phyloP scores from a whole-genome alignment of 2,888 invertebrate species.

The Sinopyrophorus schimmeli region DNA sequence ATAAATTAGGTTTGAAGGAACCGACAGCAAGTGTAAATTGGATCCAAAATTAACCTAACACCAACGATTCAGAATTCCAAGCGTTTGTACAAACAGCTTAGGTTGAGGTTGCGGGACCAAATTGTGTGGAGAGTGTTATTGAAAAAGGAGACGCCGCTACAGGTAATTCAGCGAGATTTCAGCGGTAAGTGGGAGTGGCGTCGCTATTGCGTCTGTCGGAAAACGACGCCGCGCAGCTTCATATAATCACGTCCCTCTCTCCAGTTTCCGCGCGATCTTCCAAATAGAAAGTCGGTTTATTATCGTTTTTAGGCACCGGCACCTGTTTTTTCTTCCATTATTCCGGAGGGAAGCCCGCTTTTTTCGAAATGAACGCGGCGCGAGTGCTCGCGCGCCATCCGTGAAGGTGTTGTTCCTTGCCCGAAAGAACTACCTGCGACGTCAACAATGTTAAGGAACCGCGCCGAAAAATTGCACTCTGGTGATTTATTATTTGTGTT shows the following conservation, averaged over 20 bases:
- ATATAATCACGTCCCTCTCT: constrained; percentile 46
- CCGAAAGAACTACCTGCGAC: too few relatives aligned
- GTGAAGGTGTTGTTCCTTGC: too few relatives aligned
- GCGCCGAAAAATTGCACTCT: constrained; percentile 6
- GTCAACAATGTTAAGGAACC: constrained; percentile 15
- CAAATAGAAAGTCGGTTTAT: constrained; percentile 46
- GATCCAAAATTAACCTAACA: constrained; percentile 36
- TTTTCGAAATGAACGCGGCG: too few relatives aligned
- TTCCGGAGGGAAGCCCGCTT: too few relatives aligned
- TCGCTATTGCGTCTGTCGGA: constrained; percentile 44
- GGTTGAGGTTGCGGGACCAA: constrained; percentile 33
- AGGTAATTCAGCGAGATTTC: constrained; percentile 45
- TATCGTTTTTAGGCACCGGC: constrained; percentile 16
- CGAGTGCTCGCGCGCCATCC: too few relatives aligned
- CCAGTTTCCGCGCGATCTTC: constrained; percentile 53
- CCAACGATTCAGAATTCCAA: constrained; percentile 36
- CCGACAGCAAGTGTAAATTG: constrained; percentile 34
- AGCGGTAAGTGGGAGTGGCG: constrained; percentile 52
- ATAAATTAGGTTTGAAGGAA: constrained; percentile 28
- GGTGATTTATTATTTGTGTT: constrained; percentile 17
- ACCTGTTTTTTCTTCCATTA: constrained; percentile 28
- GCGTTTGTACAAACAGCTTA: constrained; percentile 35
- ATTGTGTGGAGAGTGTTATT: constrained; percentile 39
- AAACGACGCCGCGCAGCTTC: constrained; percentile 49
- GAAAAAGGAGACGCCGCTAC: constrained; percentile 41